These are phyloP conservation scores for Brachyrhaphis roseni DNA, from an alignment of 2,797 vertebrate genomes.

Conservation along the genomic window DNA sequence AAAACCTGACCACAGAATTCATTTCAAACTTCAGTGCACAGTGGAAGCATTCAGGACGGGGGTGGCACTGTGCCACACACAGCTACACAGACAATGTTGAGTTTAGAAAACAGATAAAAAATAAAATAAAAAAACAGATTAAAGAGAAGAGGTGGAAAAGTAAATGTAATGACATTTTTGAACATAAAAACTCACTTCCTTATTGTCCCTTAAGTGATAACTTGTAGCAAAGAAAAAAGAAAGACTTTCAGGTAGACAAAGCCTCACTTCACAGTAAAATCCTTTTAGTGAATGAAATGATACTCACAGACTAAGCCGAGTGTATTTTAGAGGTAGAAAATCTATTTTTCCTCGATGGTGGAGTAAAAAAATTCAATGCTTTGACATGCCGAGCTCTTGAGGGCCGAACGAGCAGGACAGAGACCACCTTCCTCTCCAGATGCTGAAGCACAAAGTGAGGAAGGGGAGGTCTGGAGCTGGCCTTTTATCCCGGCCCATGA, in stretches of 20 bases:
- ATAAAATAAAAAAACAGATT: neutral
- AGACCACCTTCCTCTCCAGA: slow-evolving; percentile 48
- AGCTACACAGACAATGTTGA: neutral
- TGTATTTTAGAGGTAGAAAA: neutral
- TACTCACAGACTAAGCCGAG: slow-evolving; percentile 54
- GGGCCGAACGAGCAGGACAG: slow-evolving; percentile 11
- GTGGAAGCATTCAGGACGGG: neutral
- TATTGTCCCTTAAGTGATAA: neutral
- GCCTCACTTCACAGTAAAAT: neutral
- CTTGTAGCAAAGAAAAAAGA: neutral
- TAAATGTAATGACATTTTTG: neutral
- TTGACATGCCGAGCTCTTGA: neutral
- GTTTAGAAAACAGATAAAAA: neutral
- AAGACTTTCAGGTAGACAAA: neutral
- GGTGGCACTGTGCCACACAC: neutral
- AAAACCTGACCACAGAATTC: neutral
- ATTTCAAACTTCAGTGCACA: neutral
- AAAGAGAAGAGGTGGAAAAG: neutral
- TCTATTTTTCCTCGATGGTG: neutral
- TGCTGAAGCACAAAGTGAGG: slow-evolving; percentile 60
- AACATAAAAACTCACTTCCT: neutral
- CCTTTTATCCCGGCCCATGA: slow-evolving; percentile 78
- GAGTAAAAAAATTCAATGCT: slow-evolving; percentile 22
- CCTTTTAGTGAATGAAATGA: slow-evolving; percentile 14
- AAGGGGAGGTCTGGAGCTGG: slow-evolving; percentile 57